A percentile compares a stretch with the other conserved stretches of the same genome.
phyloP scores from a whole-genome alignment of 2,113 vertebrate species.

The Microtus oregoni region DNA sequence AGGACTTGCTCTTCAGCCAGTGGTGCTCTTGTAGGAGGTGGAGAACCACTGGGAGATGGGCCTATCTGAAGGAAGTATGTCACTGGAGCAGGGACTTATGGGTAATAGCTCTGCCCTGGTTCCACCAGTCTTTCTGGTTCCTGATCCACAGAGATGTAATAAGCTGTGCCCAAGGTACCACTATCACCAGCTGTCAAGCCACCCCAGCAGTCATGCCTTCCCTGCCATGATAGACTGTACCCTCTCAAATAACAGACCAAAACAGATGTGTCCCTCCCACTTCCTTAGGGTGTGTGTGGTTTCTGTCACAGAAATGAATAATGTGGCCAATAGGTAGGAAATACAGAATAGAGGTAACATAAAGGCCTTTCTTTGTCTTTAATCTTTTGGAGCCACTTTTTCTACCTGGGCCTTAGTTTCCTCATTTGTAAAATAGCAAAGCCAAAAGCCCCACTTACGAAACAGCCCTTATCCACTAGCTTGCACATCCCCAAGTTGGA shows the following conservation, averaged over 20 bases:
- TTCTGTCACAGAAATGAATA: background rate
- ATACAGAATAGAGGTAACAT: background rate
- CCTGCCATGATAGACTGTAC: background rate
- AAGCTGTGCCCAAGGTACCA: background rate
- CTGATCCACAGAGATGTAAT: background rate
- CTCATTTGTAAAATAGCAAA: conserved; percentile 29
- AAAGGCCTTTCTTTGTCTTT: background rate
- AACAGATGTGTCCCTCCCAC: background rate
- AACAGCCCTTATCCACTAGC: background rate
- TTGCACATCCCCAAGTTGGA: background rate
- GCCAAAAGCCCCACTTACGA: background rate
- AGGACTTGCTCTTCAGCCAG: background rate
- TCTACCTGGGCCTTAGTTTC: background rate
- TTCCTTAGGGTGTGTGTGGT: background rate
- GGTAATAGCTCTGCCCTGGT: background rate
- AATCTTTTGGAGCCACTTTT: background rate
- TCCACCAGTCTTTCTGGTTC: background rate
- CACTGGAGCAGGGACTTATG: background rate
- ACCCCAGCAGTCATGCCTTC: background rate
- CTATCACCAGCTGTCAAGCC: background rate
- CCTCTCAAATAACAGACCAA: background rate
- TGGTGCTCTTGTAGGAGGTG: background rate
- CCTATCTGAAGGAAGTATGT: background rate
- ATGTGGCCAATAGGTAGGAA: background rate
- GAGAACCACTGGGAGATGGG: background rate